Evolutionary conservation across 2,888 invertebrate genomes (phyloP), one percentile per base, ranked within the genome.

Genomic region (Margaritifera margaritifera): DNA sequence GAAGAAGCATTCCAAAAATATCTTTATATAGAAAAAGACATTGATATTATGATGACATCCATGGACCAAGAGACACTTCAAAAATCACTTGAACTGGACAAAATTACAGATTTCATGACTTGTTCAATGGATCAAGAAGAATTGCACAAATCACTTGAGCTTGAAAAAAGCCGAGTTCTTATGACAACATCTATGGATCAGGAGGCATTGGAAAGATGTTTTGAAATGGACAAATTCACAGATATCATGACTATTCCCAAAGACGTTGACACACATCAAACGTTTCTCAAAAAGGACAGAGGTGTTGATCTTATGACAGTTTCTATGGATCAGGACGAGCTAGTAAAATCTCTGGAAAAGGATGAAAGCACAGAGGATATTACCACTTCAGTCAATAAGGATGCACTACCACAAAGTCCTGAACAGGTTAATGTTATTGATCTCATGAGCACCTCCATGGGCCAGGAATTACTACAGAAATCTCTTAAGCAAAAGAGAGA

Each of bases 31-130:
- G 66, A 60, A 19, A 56, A 51, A 66, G 75, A 71, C 42, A 42
- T 53, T 31, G 63, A 63, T 20, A 22, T 52, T 11, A 66, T 68
- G 64, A 64, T 69, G 20, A 42, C 64, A 27, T 72, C 80, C 15
- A 73, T 76, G 60, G 81, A 79, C 42, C 71, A 69, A 24, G 81
- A 79, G 55, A 61, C 58, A 25, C 61, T 78, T 18, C 67, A 62
- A 52, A 64, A 59, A 51, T 72, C 75, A 54, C 63, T 78, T 8
- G 80, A 78, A 19, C 58, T 71, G 51, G 71, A 67, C 62, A 53
- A 63, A 18, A 56, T 67, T 20, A 60, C 50, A 55, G 68, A 68
- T 69, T 62, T 57, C 6, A 77, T 77, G 77, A 62, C 66, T 20
- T 74, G 72, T 60, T 77, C 77, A 22, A 55, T 77, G 25, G 77